Percentiles rank a stretch among this genome's conserved stretches.
Evolutionary conservation across 1,140 invertebrate genomes (phyloP).

Genomic region (Matsumurasca onukii): DNA sequence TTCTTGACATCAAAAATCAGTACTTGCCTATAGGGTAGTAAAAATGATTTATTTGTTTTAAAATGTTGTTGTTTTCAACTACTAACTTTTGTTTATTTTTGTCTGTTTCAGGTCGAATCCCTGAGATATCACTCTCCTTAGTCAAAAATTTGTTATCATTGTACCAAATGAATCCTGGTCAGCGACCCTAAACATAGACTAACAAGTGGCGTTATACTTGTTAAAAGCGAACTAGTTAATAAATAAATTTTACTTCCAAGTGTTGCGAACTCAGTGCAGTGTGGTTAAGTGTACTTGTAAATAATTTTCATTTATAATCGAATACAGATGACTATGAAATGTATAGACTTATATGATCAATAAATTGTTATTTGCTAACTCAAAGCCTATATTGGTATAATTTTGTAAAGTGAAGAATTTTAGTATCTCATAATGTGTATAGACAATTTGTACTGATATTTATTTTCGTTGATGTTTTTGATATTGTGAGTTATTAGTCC

Average conservation of each 20-base stretch:
- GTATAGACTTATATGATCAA: slow-evolving; percentile 25
- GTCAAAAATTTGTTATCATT: slow-evolving; percentile 16
- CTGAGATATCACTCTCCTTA: slow-evolving; percentile 4
- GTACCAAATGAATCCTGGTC: slow-evolving; percentile 24
- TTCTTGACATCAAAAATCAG: neutral
- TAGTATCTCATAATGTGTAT: slow-evolving; percentile 14
- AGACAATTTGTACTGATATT: slow-evolving; percentile 22
- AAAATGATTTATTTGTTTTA: neutral
- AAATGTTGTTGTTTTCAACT: neutral
- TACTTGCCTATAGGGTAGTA: neutral
- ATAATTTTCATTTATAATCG: slow-evolving; percentile 10
- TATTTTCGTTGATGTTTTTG: slow-evolving; percentile 24
- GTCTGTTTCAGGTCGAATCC: slow-evolving; percentile 4
- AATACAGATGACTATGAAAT: slow-evolving; percentile 9
- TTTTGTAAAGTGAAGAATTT: slow-evolving; percentile 24
- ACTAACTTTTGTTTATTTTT: neutral
- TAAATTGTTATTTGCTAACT: slow-evolving; percentile 22
- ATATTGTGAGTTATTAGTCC: slow-evolving; percentile 6
- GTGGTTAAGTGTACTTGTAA: too few relatives aligned
- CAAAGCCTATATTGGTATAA: slow-evolving; percentile 17
- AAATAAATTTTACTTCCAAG: neutral
- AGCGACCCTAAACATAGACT: slow-evolving; percentile 17
- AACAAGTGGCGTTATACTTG: slow-evolving; percentile 22
- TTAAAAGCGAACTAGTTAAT: slow-evolving; percentile 11
- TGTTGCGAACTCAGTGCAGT: too few relatives aligned